These are phyloP conservation scores for Helicolenus hilgendorfi DNA, from an alignment of 2,797 vertebrate genomes.

Conservation along the genomic window DNA sequence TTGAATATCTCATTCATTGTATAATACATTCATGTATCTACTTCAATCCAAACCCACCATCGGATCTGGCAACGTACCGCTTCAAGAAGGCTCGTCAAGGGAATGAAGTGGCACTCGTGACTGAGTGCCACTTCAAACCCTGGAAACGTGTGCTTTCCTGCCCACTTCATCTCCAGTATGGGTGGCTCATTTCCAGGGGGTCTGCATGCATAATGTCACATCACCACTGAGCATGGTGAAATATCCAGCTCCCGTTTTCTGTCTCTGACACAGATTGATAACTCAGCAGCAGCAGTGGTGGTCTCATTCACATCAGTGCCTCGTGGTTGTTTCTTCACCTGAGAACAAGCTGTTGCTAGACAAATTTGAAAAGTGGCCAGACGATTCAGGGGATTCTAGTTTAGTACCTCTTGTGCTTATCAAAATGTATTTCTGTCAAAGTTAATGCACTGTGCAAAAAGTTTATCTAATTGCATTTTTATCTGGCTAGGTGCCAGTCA, in stretches of 20 bases:
- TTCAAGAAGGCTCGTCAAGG: conserved; percentile 59
- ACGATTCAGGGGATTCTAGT: not conserved
- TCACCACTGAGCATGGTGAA: conserved; percentile 33
- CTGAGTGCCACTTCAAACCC: conserved; percentile 72
- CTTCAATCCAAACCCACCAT: conserved; percentile 44
- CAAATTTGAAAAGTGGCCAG: not conserved
- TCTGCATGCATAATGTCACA: conserved; percentile 68
- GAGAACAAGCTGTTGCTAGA: not conserved
- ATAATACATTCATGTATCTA: conserved; percentile 40
- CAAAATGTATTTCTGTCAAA: conserved; percentile 26
- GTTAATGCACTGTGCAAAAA: conserved; percentile 22
- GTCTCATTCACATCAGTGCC: not conserved
- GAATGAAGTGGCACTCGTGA: conserved; percentile 67
- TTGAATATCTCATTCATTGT: conserved; percentile 39
- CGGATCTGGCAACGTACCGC: conserved; percentile 40
- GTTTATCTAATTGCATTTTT: conserved; percentile 49
- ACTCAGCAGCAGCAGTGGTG: not conserved
- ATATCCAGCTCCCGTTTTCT: conserved; percentile 32
- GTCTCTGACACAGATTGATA: conserved; percentile 39
- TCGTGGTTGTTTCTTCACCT: not conserved
- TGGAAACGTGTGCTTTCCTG: conserved; percentile 68
- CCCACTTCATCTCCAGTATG: conserved; percentile 66
- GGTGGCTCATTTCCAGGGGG: conserved; percentile 62
- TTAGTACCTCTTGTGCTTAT: not conserved
- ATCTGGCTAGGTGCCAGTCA: conserved; percentile 28